These are phyloP conservation scores for Umimayanthus chanpuru DNA, from an alignment of 92 coral and sea anemone genomes.

Conservation along the genomic window DNA sequence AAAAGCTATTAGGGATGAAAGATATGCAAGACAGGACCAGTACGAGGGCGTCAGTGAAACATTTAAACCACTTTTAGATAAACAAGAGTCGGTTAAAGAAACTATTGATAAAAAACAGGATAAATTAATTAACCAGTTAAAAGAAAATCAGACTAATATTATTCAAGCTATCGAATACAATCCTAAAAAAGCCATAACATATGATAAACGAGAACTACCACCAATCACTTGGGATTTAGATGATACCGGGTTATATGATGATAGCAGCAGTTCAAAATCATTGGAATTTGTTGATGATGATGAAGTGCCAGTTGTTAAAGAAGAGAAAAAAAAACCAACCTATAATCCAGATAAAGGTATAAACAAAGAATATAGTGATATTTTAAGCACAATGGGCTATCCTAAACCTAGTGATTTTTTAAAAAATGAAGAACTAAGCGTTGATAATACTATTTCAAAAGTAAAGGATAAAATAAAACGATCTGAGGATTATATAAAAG, in stretches of 20 bases:
- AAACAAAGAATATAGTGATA: neutral
- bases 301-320: slow-evolving; percentile 3
- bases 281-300: slow-evolving; percentile 1
- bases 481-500: slow-evolving; percentile 7
- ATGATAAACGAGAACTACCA: neutral
- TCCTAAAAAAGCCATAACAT: neutral
- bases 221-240: neutral
- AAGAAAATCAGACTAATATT: neutral
- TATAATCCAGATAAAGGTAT: neutral
- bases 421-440: neutral
- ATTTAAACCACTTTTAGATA: neutral
- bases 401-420: neutral
- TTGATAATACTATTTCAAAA: neutral
- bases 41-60: neutral
- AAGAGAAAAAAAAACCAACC: too few species aligned
- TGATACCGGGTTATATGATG: too few species aligned
- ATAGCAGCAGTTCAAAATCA: neutral
- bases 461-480: slow-evolving; percentile 1
- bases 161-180: neutral
- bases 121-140: neutral
- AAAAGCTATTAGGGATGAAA: neutral
- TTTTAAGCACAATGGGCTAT: neutral
- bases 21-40: neutral
- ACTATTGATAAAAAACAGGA: neutral
- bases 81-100: neutral